These are phyloP conservation scores for Apotomis betuletana DNA, from an alignment of 2,888 invertebrate genomes.

Conservation along the genomic window DNA sequence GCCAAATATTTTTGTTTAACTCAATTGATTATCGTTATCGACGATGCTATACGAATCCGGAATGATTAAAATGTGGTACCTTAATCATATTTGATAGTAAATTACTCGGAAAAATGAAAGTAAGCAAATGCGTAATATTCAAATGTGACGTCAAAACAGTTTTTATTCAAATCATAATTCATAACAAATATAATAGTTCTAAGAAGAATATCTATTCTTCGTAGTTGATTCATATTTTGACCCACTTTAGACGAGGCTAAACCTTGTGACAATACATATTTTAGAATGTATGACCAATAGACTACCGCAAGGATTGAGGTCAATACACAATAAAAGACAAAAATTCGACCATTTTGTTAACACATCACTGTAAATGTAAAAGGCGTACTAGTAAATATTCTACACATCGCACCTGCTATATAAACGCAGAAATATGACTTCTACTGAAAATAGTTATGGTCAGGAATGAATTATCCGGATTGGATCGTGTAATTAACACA, in stretches of 20 bases:
- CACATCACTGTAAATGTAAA: no score
- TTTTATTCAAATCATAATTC: background rate
- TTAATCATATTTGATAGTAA: background rate
- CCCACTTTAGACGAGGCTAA: constrained; percentile 1
- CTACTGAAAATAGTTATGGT: no score
- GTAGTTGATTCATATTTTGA: background rate
- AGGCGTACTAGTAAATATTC: no score
- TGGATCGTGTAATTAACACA: no score
- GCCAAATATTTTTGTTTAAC: background rate
- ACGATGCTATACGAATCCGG: background rate
- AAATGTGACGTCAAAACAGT: background rate
- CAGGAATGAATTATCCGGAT: no score
- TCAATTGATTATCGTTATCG: constrained; percentile 16
- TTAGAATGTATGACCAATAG: background rate
- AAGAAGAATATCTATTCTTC: background rate
- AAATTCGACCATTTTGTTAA: no score
- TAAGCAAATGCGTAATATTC: background rate
- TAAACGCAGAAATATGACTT: no score
- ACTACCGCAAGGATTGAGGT: background rate
- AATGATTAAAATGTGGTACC: constrained; percentile 13
- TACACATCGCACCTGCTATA: no score
- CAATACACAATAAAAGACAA: background rate
- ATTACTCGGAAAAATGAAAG: background rate
- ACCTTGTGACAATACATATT: background rate
- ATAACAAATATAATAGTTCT: background rate